Evolutionary conservation across 2,888 invertebrate genomes (phyloP), one percentile per base, ranked within the genome.

Genomic region (Caenorhabditis sp.): DNA sequence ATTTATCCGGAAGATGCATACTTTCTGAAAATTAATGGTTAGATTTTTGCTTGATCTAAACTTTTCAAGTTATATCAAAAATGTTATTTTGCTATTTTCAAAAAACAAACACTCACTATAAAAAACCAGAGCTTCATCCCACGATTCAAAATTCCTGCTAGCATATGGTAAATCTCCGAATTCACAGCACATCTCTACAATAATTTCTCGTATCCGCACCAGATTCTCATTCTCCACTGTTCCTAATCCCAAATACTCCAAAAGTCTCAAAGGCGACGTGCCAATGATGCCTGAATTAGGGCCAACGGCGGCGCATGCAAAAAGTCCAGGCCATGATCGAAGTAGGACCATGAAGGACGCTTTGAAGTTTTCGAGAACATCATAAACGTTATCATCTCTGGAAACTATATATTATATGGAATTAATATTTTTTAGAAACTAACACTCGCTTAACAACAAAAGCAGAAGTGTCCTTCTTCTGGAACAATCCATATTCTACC

Each of bases 401-500:
- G 31, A 72, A 60, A n/a, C n/a, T 31, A 7, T 31, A 26, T 26
- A 26, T 25, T 56, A 8, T 23, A 4, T 3, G 31, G 10, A 31
- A 31, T 56, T 3, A 25, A 1, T 56, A 23, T 56, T 23, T 21
- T 53, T 21, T 53, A 7, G 7, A 23, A 56, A 25, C 21, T 56
- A 26, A 56, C 38, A 49, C 68, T 59, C 31, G 63, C 69, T 43
- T 43, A 43, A 14, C 14, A 17, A 31, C 10, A 7, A 31, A 31
- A 31, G 12, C 8, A 10, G 14, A 2, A 43, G 5, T 43, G 14
- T 43, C 67, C 36, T 43, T 57, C 5, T 75, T 74, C 38, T 82
- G 75, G 66, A 86, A 86, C 68, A 86, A 80, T 17, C 83, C 84
- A 43, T 83, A 77, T 56, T 96, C 96, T 86, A 95, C 95, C 88